Conservation (phyloP, 2,888 invertebrate species). For the Aspidiotus rigidus region DNA sequence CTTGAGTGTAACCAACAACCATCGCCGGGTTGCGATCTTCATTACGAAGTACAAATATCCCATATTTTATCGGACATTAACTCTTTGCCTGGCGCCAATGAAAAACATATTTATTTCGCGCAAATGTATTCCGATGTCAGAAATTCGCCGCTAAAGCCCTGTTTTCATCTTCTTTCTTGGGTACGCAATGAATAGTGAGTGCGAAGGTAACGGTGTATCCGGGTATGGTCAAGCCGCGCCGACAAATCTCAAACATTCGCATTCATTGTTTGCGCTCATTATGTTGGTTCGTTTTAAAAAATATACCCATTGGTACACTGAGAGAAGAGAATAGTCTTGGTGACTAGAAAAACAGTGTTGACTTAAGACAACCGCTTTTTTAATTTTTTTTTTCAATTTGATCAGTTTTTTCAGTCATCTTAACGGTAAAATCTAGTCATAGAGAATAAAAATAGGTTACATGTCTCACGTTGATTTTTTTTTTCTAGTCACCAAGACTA, state of each 20-base stretch:
- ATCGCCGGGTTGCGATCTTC: neutral
- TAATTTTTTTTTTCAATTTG: too few relatives aligned
- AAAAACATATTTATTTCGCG: neutral
- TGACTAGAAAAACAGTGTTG: too few relatives aligned
- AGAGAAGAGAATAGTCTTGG: too few relatives aligned
- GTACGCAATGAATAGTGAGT: neutral
- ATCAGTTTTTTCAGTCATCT: too few relatives aligned
- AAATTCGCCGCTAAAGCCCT: too few relatives aligned
- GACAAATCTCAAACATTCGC: neutral
- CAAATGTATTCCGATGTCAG: neutral
- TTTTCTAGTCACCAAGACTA: too few relatives aligned
- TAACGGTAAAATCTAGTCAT: too few relatives aligned
- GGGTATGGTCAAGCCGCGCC: neutral
- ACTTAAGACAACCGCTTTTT: too few relatives aligned
- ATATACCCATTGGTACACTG: too few relatives aligned
- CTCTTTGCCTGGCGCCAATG: slow-evolving; percentile 1
- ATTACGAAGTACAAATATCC: neutral
- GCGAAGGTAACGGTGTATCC: neutral
- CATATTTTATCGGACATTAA: slow-evolving; percentile 1
- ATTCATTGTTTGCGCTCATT: neutral
- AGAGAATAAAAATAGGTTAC: too few relatives aligned
- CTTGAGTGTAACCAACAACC: neutral
- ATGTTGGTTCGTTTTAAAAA: neutral
- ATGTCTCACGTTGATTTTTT: too few relatives aligned
- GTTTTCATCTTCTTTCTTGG: too few relatives aligned